These are phyloP conservation scores for Dendroctonus ponderosae DNA, from an alignment of 1,140 invertebrate genomes.

Conservation along the genomic window DNA sequence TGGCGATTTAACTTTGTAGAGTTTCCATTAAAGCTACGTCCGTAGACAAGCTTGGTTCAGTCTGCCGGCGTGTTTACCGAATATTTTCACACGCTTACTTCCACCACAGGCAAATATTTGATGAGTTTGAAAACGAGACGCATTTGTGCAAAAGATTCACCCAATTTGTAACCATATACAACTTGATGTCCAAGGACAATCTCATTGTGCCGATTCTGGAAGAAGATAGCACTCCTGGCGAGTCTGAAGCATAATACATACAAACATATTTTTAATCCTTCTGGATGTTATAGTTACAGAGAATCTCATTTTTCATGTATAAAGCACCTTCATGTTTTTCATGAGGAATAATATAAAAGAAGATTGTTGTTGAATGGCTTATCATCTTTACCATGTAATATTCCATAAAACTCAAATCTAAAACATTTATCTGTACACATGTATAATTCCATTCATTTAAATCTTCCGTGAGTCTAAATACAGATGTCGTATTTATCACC, in stretches of 20 bases:
- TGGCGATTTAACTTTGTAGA: slow-evolving; percentile 56
- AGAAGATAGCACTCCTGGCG: slow-evolving; percentile 65
- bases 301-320: too few species aligned
- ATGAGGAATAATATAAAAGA: too few species aligned
- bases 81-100: slow-evolving; percentile 99
- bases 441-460: too few species aligned
- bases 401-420: too few species aligned
- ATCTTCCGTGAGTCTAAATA: too few species aligned
- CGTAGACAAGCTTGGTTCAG: slow-evolving; percentile 95
- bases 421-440: too few species aligned
- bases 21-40: slow-evolving; percentile 99
- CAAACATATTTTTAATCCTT: slow-evolving; percentile 1
- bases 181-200: slow-evolving; percentile 97
- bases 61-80: slow-evolving; percentile 96
- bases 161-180: slow-evolving; percentile 97
- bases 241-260: slow-evolving; percentile 66
- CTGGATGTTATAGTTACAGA: too few species aligned
- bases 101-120: slow-evolving; percentile 95
- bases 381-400: too few species aligned
- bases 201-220: slow-evolving; percentile 95
- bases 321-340: too few species aligned
- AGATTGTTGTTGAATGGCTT: too few species aligned
- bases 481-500: too few species aligned
- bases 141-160: slow-evolving; percentile 96
- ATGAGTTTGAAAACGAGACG: slow-evolving; percentile 97